Base-by-base conservation (phyloP, 2,113 vertebrate genomes). In the Pelecanus crispus region DNA sequence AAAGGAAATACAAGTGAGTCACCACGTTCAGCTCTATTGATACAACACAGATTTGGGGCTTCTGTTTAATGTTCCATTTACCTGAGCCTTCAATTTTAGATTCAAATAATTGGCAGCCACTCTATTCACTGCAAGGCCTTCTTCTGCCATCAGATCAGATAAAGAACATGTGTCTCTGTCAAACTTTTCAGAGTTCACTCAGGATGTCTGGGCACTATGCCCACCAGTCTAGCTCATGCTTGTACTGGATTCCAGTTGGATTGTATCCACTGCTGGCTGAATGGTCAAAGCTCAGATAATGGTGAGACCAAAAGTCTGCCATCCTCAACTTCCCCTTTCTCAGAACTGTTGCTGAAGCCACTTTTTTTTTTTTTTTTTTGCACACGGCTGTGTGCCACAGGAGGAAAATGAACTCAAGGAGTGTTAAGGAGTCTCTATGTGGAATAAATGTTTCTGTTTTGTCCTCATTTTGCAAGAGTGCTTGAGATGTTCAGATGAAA, bases 131-230 rank as follows among this genome's bases (percentile, higher is more conserved):
- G 25, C 38, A 50, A 42, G 47, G 8, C 8, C 17, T 50, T 50
- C 66, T 36, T 82, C 56, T 83, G 52, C 61, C 20, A 65, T 67
- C 26, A 80, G 26, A 75, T 55, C 61, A 72, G 56, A 81, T 50
- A 88, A 72, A 88, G 49, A 80, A 59, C 26, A 7, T 49, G 36
- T 47, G 38, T 47, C 50, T 90, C 70, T 78, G 40, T 67, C 94
- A 85, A 78, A 71, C 3, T 26, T 85, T 75, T 82, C 38, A 59
- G 85, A 90, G 85, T 90, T 95, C 88, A 72, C 44, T 61, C 81
- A 92, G 95, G 92, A 63, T 44, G 9, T 81, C 53, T 80, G 74
- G 94, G 92, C 44, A 68, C 16, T 63, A 13, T 61, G 88, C 94
- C 92, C 62, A 86, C 44, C 53, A 68, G 62, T 75, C 70, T 65